Evolutionary conservation across 1,140 invertebrate species (phyloP), one percentile per base, ranked within the genome.

Genomic region (Telenomus remus): DNA sequence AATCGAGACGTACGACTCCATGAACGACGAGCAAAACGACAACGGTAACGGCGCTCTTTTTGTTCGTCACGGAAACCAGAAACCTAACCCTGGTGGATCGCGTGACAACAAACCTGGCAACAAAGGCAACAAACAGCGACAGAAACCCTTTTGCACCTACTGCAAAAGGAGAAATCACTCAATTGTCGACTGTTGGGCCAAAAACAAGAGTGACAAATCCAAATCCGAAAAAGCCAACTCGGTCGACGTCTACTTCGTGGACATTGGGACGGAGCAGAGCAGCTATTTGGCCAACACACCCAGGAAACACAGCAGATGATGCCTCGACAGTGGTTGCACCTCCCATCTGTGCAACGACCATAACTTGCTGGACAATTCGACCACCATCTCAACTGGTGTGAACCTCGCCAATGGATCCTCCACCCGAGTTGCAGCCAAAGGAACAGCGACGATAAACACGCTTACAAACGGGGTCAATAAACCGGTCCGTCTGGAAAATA

Each of bases 101-200:
- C 43, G 13, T 27, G 8, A 11, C 27, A 27, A 35, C 54, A 9
- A 63, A 72, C n/a, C n/a, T n/a, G n/a, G n/a, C 0, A 69, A 68
- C 37, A 80, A 79, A 49, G 44, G 73, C 5, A 53, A 65, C n/a
- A n/a, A n/a, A n/a, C n/a, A 13, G 70, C n/a, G 70, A 14, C 78
- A 72, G 50, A 55, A 71, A 27, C 35, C 10, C 4, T 16, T 48
- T 10, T 48, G 46, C 16, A 10, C 6, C 15, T 56, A 46, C 27
- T 68, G 51, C 33, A 53, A 61, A 16, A 37, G 42, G 42, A 51
- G 39, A 11, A 43, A 49, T 1, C 71, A 75, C 13, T 55, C 51
- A 1, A 53, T 49, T 0, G 11, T 46, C 0, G 46, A 65, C 11
- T 68, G 64, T 12, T 44, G n/a, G 3, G 48, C 44, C 15, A 59